Conservation (phyloP, 2,888 invertebrate genomes). For the Apomyelois bistriatella region DNA sequence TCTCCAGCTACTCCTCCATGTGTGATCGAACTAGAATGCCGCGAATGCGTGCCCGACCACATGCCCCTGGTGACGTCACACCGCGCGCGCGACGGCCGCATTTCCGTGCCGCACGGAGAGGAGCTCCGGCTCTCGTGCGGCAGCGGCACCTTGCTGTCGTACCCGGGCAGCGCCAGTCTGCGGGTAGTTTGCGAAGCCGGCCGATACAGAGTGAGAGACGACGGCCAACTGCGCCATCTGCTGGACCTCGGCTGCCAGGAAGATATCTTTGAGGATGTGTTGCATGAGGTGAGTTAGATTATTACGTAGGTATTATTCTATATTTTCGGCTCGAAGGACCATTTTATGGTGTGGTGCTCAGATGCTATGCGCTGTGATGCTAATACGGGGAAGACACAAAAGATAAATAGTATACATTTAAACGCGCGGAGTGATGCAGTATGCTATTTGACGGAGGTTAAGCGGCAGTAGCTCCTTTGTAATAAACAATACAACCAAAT, state of each 20-base stretch:
- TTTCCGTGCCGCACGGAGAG: slow-evolving; percentile 43
- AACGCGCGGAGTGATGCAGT: too few species aligned
- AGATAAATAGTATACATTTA: too few species aligned
- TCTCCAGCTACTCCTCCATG: slow-evolving; percentile 31
- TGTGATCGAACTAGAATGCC: slow-evolving; percentile 59
- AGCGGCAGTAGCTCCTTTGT: too few species aligned
- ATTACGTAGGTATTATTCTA: too few species aligned
- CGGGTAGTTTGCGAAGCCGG: slow-evolving; percentile 50
- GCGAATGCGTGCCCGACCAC: slow-evolving; percentile 68
- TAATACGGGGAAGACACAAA: too few species aligned
- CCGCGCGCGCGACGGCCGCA: slow-evolving; percentile 36
- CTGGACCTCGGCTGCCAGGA: slow-evolving; percentile 71
- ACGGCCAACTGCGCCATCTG: slow-evolving; percentile 42
- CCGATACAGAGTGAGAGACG: slow-evolving; percentile 44
- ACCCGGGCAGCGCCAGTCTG: slow-evolving; percentile 44
- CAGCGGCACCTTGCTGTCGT: slow-evolving; percentile 52
- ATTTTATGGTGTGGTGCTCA: too few species aligned
- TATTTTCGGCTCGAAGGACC: too few species aligned
- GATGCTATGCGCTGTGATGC: too few species aligned
- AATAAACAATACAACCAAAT: too few species aligned
- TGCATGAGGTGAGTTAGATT: slow-evolving; percentile 50
- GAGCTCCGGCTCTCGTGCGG: slow-evolving; percentile 54
- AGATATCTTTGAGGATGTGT: slow-evolving; percentile 63
- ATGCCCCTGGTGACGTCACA: slow-evolving; percentile 66
- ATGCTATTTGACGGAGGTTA: too few species aligned